Evolutionary conservation across 2,113 vertebrate genomes (phyloP).

Genomic region (Petrocephalus zakoni): DNA sequence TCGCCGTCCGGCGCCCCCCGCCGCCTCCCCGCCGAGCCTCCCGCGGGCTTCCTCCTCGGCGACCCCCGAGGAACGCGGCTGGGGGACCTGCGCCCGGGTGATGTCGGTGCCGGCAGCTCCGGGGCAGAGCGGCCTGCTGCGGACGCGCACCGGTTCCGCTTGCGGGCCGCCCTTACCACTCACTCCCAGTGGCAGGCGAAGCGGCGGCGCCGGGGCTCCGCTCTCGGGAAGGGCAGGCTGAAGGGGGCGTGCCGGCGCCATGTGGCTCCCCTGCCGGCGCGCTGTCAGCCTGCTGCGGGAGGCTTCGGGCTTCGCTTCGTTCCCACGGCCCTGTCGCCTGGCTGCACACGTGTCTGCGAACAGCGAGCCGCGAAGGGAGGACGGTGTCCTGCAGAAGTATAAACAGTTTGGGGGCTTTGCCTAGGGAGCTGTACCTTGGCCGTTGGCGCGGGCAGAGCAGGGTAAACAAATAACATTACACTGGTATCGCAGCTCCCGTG

Average conservation of each 20-base stretch:
- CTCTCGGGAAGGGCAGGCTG: background rate
- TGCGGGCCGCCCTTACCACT: no score
- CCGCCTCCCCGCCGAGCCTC: no score
- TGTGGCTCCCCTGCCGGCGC: background rate
- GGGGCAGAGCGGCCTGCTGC: no score
- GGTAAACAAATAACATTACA: background rate
- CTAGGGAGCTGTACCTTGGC: background rate
- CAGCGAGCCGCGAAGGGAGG: background rate
- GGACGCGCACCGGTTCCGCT: no score
- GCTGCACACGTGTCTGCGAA: background rate
- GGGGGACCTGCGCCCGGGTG: background rate
- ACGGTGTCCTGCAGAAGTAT: background rate
- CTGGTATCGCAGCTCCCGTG: background rate
- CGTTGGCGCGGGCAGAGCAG: background rate
- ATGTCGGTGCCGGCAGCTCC: background rate
- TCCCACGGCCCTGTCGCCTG: background rate
- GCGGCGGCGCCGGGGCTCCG: background rate
- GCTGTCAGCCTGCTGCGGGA: background rate
- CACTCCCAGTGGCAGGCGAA: background rate
- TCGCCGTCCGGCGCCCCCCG: background rate
- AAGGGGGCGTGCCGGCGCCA: conserved; percentile 5
- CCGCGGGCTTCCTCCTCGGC: background rate
- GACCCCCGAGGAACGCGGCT: background rate
- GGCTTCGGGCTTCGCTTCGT: background rate
- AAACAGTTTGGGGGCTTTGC: background rate